Percentiles rank a stretch among this genome's conserved stretches.
These are phyloP conservation scores for Empidonax traillii DNA, from an alignment of 2,113 vertebrate genomes.

Conservation along the genomic window DNA sequence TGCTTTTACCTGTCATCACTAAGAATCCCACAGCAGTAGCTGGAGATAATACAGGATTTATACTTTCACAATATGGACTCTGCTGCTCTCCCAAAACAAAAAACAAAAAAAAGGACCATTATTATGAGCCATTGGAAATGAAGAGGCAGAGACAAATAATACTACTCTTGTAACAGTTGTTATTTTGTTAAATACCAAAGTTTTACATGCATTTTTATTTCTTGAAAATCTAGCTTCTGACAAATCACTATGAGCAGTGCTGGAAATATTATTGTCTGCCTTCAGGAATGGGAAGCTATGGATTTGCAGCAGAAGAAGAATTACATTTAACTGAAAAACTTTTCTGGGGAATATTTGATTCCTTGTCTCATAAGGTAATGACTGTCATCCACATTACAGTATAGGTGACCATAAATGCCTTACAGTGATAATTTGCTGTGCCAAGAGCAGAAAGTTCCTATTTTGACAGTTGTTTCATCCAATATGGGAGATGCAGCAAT, in stretches of 20 bases:
- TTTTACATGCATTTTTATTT: not conserved
- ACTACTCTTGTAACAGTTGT: not conserved
- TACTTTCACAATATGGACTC: not conserved
- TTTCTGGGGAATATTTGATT: slow-evolving; percentile 98
- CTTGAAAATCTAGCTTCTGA: slow-evolving; percentile 83
- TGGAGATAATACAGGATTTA: not conserved
- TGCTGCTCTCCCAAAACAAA: not conserved
- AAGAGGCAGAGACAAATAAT: not conserved
- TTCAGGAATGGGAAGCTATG: slow-evolving; percentile 91
- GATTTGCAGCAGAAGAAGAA: slow-evolving; percentile 92
- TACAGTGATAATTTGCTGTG: not conserved
- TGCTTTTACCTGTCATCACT: not conserved
- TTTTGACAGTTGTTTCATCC: not conserved
- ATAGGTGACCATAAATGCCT: not conserved
- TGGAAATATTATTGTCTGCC: slow-evolving; percentile 99
- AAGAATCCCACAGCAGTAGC: not conserved
- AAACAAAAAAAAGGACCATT: not conserved
- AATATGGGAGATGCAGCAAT: not conserved
- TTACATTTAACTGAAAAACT: slow-evolving; percentile 96
- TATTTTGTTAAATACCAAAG: not conserved
- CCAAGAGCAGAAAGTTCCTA: not conserved
- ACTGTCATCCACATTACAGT: not conserved
- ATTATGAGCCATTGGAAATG: not conserved
- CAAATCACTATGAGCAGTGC: slow-evolving; percentile 95
- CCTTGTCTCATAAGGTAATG: slow-evolving; percentile 92